Conservation (phyloP, 2,888 invertebrate genomes). For the Eilema griseolum region DNA sequence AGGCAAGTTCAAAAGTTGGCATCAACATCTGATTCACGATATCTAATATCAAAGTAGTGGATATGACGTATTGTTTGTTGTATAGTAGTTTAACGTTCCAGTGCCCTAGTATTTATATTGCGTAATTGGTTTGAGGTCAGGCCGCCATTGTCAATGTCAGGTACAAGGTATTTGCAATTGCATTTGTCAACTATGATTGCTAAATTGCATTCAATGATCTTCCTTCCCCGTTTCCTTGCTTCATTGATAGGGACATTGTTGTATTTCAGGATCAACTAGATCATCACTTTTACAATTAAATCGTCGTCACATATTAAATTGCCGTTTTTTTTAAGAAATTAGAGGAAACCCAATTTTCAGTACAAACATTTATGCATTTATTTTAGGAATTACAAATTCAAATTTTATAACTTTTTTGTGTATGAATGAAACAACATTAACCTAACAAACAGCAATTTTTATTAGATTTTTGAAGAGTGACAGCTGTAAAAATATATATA, state of each 20-base stretch:
- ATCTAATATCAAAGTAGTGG: slow-evolving; percentile 1
- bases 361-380: no score
- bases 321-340: no score
- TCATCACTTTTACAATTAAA: background rate
- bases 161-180: slow-evolving; percentile 54
- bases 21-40: background rate
- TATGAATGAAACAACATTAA: no score
- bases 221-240: slow-evolving; percentile 56
- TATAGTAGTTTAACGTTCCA: slow-evolving; percentile 3
- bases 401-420: no score
- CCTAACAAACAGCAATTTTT: no score
- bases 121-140: slow-evolving; percentile 26
- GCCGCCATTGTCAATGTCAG: slow-evolving; percentile 31
- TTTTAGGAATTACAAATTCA: no score
- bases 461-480: no score
- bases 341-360: no score
- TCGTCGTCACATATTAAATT: no score
- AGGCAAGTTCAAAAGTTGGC: background rate
- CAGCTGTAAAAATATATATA: no score
- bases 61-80: background rate
- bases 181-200: slow-evolving; percentile 46
- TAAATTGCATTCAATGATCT: slow-evolving; percentile 59
- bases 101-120: slow-evolving; percentile 22
- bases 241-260: slow-evolving; percentile 30
- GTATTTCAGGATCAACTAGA: slow-evolving; percentile 16